Evolutionary conservation across 2,113 vertebrate genomes (phyloP).

Genomic region (Sarotherodon lohbergeri): DNA sequence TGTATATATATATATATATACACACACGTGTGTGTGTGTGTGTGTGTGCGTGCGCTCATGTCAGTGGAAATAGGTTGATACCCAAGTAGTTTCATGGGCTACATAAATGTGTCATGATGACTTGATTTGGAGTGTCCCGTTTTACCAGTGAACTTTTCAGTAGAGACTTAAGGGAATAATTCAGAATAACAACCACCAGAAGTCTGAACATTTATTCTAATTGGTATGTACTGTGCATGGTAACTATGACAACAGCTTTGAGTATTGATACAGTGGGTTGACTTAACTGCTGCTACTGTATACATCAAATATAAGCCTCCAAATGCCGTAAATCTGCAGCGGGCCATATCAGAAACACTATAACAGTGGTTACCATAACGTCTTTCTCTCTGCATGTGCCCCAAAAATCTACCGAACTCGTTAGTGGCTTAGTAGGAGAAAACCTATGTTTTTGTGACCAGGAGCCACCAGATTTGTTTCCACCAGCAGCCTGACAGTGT

Average conservation of each 20-base stretch:
- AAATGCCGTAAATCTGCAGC: neutral
- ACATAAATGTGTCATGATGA: slow-evolving; percentile 30
- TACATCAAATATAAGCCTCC: neutral
- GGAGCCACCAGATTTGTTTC: slow-evolving; percentile 4
- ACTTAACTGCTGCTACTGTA: neutral
- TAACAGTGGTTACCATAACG: neutral
- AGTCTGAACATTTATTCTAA: neutral
- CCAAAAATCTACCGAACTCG: neutral
- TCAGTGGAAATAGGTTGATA: neutral
- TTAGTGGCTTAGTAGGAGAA: neutral
- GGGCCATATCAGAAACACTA: neutral
- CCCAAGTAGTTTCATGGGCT: slow-evolving; percentile 24
- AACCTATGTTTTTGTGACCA: neutral
- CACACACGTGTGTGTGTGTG: neutral
- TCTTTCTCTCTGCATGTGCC: neutral
- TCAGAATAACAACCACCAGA: neutral
- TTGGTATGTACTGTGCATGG: neutral
- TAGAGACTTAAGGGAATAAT: neutral
- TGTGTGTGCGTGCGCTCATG: neutral
- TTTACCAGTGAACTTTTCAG: neutral
- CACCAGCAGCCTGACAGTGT: neutral
- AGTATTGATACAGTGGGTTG: neutral
- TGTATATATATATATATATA: neutral
- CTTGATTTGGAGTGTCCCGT: slow-evolving; percentile 26
- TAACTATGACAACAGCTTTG: neutral